Base-by-base conservation (phyloP, 1,140 invertebrate genomes). In the Aphaenogaster rudis region DNA sequence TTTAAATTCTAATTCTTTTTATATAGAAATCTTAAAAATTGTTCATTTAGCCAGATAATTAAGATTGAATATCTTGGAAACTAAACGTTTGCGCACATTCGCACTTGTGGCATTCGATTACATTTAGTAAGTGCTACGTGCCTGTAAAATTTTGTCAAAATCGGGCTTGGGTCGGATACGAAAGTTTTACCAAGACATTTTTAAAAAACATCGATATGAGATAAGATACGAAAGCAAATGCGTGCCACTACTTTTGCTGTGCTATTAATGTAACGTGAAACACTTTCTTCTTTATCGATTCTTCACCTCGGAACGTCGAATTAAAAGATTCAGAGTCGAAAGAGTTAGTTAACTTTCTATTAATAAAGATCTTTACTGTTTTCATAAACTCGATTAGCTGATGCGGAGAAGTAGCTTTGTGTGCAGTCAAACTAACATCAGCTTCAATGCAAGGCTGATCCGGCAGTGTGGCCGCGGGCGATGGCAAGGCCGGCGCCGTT, bases 401-500 rank as follows among this genome's bases (percentile, higher is more conserved):
- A 7, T 48, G 54, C 28, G 69, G 13, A 36, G 15, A 82, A 61
- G 42, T 21, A 39, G 42, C 21, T 72, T 81, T 72, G 50, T 33
- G 61, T 39, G 33, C 9, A 3, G 52, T 1, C 66, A 94, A 85
- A 92, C 89, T 90, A 84, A 93, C 93, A 61, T 93, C 92, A 17
- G 78, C 79, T 15, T 93, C 90, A 57, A 88, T 63, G 45, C 87
- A 93, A 13, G 88, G 64, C 59, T 92, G 93, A 52, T 94, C 93
- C 0, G 94, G 92, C 7, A 93, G 66, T 57, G 93, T 92, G 0
- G 92, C 91, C 33, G 92, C 92, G 2, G 94, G 84, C 33, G 94
- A 94, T 54, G 93, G 91, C 8, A 94, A 85, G 42, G 94, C 89
- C 1, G 92, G 91, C 2, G 93, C 89, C 8, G 66, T 66, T 78